Base-by-base conservation (phyloP, 2,113 vertebrate genomes). In the Zosterops hypoxanthus region DNA sequence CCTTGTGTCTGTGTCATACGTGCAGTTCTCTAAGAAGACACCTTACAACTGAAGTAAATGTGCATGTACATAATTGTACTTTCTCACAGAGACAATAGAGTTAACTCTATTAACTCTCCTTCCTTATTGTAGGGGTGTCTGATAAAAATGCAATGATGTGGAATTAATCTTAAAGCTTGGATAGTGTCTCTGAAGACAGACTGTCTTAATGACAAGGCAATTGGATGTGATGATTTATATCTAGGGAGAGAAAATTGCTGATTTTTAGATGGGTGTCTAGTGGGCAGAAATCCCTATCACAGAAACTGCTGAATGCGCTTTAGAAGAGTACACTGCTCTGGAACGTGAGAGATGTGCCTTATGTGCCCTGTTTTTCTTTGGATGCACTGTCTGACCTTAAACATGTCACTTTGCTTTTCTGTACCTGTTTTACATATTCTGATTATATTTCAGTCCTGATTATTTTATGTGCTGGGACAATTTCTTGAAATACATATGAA, bases 141-240 rank as follows among this genome's bases (percentile, higher is more conserved):
- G 85, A 86, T 90, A 90, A 94, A 88, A 96, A 70, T 49, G 39
- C 75, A 60, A 5, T 60, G 55, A 73, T 94, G 59, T 88, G 52
- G 60, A 90, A 93, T 90, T 88, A 92, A 95, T 95, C 78, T 85
- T 87, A 57, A 91, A 70, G 42, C 87, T 83, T 73, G 52, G 24
- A 47, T 65, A 82, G 71, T 76, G n/a, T 80, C 42, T 90, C 84
- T 18, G 50, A 79, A 84, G 63, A 63, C 91, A 91, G 50, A 63
- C 64, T 82, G 25, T 65, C 55, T 55, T 89, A 88, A 82, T 80
- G 75, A 77, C 86, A 80, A 72, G 59, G 50, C 93, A 94, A 19
- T 47, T 81, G 29, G 26, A 78, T 72, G 39, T 11, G 7, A 44
- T 88, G 91, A 93, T 94, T 96, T 95, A 87, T 84, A 82, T 69